Evolutionary conservation across 2,797 vertebrate species (phyloP).

Genomic region (Melanogrammus aeglefinus): DNA sequence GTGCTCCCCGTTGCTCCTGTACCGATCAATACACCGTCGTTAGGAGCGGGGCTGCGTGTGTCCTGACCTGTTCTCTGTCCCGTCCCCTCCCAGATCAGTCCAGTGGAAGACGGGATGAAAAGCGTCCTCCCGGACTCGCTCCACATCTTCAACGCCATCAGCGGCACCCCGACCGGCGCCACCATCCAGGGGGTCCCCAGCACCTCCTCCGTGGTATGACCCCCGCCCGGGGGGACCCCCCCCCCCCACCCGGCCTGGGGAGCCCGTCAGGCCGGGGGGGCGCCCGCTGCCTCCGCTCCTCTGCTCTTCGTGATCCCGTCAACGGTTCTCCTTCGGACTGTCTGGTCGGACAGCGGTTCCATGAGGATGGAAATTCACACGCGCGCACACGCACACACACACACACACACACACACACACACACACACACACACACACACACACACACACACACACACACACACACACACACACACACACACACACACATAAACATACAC

Average conservation of each 20-base stretch:
- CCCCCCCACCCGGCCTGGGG: background rate
- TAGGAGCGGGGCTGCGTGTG: background rate
- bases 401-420: background rate
- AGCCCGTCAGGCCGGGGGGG: background rate
- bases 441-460: background rate
- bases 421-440: background rate
- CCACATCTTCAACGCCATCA: constrained; percentile 98
- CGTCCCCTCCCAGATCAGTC: constrained; percentile 76
- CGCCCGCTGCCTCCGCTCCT: background rate
- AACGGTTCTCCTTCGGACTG: background rate
- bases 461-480: no score
- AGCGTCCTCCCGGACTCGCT: constrained; percentile 87
- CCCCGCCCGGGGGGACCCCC: constrained; percentile 11
- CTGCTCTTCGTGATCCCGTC: background rate
- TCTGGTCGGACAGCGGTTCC: background rate
- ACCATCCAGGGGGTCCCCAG: constrained; percentile 92
- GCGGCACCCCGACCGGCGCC: constrained; percentile 89
- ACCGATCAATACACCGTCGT: background rate
- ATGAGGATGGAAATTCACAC: constrained; percentile 1
- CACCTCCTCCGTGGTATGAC: constrained; percentile 93
- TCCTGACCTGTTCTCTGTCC: background rate
- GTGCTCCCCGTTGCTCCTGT: background rate
- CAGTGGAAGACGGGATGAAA: constrained; percentile 87
- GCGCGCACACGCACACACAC: background rate
- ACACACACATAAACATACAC: constrained; percentile 22